Evolutionary conservation across 2,113 vertebrate species (phyloP).

Genomic region (Ahaetulla prasina): DNA sequence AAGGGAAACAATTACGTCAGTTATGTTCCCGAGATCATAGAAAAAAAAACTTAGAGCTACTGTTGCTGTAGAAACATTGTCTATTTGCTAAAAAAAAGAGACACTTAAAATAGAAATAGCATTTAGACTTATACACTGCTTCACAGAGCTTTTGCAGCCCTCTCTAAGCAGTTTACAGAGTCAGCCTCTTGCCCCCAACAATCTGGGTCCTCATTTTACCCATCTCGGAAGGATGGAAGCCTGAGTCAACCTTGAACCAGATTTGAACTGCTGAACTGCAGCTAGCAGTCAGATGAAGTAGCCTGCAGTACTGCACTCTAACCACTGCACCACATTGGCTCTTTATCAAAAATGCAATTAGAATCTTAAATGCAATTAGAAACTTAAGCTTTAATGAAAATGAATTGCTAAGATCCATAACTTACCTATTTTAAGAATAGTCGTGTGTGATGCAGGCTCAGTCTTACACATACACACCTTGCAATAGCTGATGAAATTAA

Average conservation of each 20-base stretch:
- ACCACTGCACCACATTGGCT: too few species aligned
- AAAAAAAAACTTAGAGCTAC: background rate
- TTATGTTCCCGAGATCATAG: background rate
- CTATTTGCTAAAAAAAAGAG: background rate
- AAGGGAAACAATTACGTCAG: background rate
- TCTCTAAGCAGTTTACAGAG: too few species aligned
- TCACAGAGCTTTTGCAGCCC: too few species aligned
- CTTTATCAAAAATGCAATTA: too few species aligned
- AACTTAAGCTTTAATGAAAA: background rate
- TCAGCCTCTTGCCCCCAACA: too few species aligned
- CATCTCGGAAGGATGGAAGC: too few species aligned
- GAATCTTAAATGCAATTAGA: background rate
- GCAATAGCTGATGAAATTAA: background rate
- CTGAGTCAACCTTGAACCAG: too few species aligned
- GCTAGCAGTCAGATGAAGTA: too few species aligned
- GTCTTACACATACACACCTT: background rate
- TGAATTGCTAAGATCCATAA: background rate
- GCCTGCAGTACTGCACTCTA: too few species aligned
- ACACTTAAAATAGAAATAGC: background rate
- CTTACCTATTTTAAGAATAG: background rate
- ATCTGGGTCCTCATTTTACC: too few species aligned
- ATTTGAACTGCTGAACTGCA: too few species aligned
- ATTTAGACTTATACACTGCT: too few species aligned
- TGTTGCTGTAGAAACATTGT: background rate
- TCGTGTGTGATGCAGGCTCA: background rate